phyloP scores from a whole-genome alignment of 2,888 invertebrate genomes.

The Caenorhabditis macrosperma region DNA sequence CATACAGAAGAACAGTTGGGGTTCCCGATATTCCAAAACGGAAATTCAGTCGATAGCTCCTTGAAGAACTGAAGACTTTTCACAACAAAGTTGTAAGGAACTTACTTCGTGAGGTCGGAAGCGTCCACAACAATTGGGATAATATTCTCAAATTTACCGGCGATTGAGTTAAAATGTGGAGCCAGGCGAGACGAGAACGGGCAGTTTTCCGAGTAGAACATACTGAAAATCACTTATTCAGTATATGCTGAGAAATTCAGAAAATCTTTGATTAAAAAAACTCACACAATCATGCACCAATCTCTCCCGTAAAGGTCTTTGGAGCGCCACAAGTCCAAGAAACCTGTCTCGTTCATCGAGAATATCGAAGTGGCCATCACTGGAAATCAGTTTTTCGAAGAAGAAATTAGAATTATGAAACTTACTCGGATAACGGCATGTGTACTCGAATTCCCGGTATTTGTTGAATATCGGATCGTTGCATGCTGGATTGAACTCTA shows the following conservation, averaged over 20 bases:
- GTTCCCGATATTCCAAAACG: constrained; percentile 93
- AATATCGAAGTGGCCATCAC: constrained; percentile 18
- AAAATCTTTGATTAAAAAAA: not conserved
- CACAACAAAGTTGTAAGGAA: not conserved
- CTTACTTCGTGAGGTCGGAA: constrained; percentile 86
- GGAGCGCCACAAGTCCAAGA: constrained; percentile 43
- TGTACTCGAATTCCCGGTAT: constrained; percentile 32
- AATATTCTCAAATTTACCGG: constrained; percentile 89
- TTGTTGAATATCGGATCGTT: constrained; percentile 40
- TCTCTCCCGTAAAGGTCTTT: constrained; percentile 33
- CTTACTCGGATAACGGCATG: constrained; percentile 37
- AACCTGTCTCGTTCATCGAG: constrained; percentile 23
- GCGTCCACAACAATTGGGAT: constrained; percentile 91
- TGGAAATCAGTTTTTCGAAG: constrained; percentile 16
- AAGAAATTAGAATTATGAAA: not conserved
- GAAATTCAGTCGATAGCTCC: constrained; percentile 85
- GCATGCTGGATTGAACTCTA: constrained; percentile 29
- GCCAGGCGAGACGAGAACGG: constrained; percentile 92
- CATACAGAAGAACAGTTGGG: constrained; percentile 91
- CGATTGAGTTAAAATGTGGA: constrained; percentile 91
- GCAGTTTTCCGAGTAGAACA: constrained; percentile 91
- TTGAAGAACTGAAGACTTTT: constrained; percentile 30
- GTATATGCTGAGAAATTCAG: not conserved
- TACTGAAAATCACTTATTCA: constrained; percentile 44
- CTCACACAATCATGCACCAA: constrained; percentile 60